Conservation (phyloP, 2,888 invertebrate genomes). For the Cantharis rustica region DNA sequence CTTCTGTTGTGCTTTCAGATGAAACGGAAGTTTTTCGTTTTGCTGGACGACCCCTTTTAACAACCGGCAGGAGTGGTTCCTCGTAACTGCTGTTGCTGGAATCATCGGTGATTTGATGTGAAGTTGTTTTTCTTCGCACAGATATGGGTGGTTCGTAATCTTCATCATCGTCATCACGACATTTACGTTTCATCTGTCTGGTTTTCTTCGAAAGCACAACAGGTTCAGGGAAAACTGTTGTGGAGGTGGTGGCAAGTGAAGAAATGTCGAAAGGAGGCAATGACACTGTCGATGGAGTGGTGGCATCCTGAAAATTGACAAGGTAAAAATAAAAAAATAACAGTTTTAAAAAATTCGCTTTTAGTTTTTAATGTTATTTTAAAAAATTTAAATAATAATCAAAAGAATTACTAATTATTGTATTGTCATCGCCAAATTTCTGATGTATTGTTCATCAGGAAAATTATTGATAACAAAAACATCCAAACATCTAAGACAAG, state of each 20-base stretch:
- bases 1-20: conserved; percentile 49
- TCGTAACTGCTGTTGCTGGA: conserved; percentile 5
- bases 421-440: too few relatives aligned
- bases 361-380: too few relatives aligned
- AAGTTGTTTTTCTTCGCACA: conserved; percentile 11
- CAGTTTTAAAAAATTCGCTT: too few relatives aligned
- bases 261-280: background rate
- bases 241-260: background rate
- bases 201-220: background rate
- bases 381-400: too few relatives aligned
- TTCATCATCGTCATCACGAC: conserved; percentile 45
- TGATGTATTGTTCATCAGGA: too few relatives aligned
- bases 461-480: too few relatives aligned
- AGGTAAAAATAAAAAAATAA: background rate
- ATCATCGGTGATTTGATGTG: background rate
- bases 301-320: background rate
- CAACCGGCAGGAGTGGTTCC: conserved; percentile 8
- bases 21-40: conserved; percentile 57
- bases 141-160: conserved; percentile 47
- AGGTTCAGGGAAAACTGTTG: background rate
- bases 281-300: background rate
- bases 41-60: conserved; percentile 61
- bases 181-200: conserved; percentile 16
- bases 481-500: too few relatives aligned
- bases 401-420: too few relatives aligned